Base-by-base conservation (phyloP, 2,113 vertebrate species). In the Tachysurus fulvidraco region DNA sequence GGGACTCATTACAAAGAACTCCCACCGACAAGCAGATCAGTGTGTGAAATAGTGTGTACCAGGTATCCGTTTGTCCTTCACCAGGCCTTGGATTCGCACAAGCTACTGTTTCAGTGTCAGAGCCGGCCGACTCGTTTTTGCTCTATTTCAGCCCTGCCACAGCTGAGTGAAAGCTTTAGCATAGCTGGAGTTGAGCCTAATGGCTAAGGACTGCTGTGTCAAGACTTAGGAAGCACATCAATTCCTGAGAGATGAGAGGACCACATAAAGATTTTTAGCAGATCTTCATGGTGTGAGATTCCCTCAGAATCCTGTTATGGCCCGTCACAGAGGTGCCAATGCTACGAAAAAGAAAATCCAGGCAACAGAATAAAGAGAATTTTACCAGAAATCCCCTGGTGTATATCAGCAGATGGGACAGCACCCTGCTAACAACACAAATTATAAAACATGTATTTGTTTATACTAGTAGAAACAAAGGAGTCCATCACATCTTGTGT, bases 71-170 rank as follows among this genome's bases (percentile, higher is more conserved):
- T 86, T 60, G 46, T 59, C 67, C 88, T 92, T 83, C 71, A 88
- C 86, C 90, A 87, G 36, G 57, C 81, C 85, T 88, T 83, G 89
- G 88, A 91, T 87, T 90, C 73, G 60, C 86, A 89, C 44, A 44
- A 79, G 84, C 83, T 44, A 74, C 41, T 65, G 83, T 76, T 86
- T 74, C 57, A 83, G 54, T 46, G 84, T 50, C 85, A 90, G 57
- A 55, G 60, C 88, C 76, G 36, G 88, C 85, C 64, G 85, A 71
- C 23, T 30, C 80, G 81, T 89, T 87, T 55, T 28, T 36, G 87
- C 83, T 89, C 85, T 86, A 81, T 92, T 92, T 92, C 74, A 91
- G 83, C 85, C 80, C 86, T 90, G 90, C 91, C 85, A 86, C 73
- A 86, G 88, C 62, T 81, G 60, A 89, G 59, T 81, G 91, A 92